Evolutionary conservation across 2,113 vertebrate genomes (phyloP).

Genomic region (Etheostoma spectabile): DNA sequence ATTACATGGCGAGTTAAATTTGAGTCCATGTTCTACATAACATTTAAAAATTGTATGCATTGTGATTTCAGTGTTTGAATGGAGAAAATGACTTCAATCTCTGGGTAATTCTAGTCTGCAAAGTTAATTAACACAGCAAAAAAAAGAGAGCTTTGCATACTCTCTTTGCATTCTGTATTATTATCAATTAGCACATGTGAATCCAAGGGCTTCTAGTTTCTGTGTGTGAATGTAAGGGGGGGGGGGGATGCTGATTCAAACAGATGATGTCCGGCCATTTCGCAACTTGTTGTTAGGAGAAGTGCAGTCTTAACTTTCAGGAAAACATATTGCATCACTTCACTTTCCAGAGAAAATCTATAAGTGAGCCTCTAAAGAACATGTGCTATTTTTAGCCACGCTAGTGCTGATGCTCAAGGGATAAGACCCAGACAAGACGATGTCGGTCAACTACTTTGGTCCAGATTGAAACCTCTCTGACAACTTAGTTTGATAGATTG

Average conservation of each 20-base stretch:
- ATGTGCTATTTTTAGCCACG: neutral
- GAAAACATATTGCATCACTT: constrained; percentile 15
- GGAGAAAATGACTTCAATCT: neutral
- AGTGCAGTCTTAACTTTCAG: neutral
- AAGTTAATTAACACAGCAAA: constrained; percentile 31
- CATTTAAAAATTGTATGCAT: constrained; percentile 17
- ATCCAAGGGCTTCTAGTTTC: neutral
- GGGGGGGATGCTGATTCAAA: constrained; percentile 2
- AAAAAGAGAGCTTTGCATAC: neutral
- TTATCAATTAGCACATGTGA: constrained; percentile 30
- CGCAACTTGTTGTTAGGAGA: neutral
- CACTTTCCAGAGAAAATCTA: neutral
- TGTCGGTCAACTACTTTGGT: neutral
- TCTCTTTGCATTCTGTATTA: constrained; percentile 14
- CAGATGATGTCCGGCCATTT: neutral
- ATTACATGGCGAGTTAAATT: neutral
- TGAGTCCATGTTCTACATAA: constrained; percentile 8
- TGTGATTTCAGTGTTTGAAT: constrained; percentile 26
- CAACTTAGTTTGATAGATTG: neutral
- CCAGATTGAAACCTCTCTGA: neutral
- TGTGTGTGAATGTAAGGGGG: too few species aligned
- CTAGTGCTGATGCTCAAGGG: too few species aligned
- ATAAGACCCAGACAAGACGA: neutral
- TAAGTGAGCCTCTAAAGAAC: neutral
- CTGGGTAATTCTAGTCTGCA: neutral